phyloP scores from a whole-genome alignment of 2,113 vertebrate species.

The Parus major region DNA sequence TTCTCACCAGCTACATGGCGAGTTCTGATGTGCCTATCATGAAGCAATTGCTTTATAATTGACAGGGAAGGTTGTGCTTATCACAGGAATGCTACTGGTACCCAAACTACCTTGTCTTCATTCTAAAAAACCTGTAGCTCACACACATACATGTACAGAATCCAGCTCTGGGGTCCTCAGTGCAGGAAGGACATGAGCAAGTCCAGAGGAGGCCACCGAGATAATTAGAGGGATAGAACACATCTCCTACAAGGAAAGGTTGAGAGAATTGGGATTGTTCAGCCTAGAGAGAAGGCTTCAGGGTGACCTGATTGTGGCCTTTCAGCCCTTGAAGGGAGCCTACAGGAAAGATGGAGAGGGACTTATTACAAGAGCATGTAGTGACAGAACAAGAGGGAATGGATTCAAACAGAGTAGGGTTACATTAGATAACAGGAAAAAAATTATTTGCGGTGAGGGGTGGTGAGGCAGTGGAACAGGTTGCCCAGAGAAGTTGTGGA shows the following conservation, averaged over 20 bases:
- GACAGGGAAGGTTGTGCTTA: neutral
- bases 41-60: neutral
- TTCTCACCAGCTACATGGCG: neutral
- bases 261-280: neutral
- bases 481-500: neutral
- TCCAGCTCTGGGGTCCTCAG: neutral
- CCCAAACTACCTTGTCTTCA: neutral
- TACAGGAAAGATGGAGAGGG: neutral
- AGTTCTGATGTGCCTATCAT: neutral
- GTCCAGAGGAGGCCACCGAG: neutral
- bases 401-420: neutral
- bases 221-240: neutral
- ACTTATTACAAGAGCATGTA: no score
- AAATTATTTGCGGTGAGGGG: neutral
- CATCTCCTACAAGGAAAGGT: neutral
- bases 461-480: neutral
- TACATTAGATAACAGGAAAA: neutral
- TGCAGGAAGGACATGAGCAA: neutral
- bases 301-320: neutral
- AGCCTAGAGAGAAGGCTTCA: neutral
- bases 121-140: neutral
- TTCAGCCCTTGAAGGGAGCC: neutral
- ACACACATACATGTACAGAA: fast-evolving
- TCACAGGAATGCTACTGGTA: neutral
- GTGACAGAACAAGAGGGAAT: neutral